Base-by-base conservation (phyloP, 2,113 vertebrate genomes). In the Sialia sialis region DNA sequence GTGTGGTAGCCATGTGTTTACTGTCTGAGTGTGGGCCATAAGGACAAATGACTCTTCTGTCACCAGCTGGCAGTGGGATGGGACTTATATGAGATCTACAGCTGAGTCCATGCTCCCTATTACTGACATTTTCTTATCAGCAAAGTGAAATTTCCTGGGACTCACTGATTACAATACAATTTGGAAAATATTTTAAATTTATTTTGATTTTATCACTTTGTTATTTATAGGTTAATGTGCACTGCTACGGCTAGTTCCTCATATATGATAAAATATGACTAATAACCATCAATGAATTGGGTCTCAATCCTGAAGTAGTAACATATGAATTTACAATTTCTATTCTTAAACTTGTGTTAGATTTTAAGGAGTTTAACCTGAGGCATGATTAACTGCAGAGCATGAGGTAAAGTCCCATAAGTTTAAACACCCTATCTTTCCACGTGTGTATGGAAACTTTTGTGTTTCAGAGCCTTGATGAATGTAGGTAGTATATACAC, bases 181-280 rank as follows among this genome's bases (percentile, higher is more conserved):
- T 52, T 67, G 9, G 18, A 38, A 85, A 87, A 56, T 29, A 49
- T 26, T 36, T 46, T 15, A 1, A 14, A 51, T 74, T 30, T 67
- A 14, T 83, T 58, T 73, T 77, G 2, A 46, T 58, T 56, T 64
- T 55, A 20, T 43, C 0, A 26, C 39, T 84, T 85, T 68, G 15
- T 48, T 92, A 56, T 78, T 90, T 90, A 41, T 52, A 52, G 5
- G 6, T 14, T 70, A 16, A 29, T 39, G 6, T n/a, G 13, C 23
- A 77, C 16, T 62, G 29, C 25, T 54, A 20, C 0, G 0, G 5
- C 3, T 10, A 52, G 22, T 74, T 16, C 4, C 59, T 18, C 5
- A 22, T 77, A 3, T 59, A 62, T 59, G 26, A 67, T 84, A 84
- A 87, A 68, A 55, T 49, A 27, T 4, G 22, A 5, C 60, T 13